Conservation (phyloP, 2,797 vertebrate genomes). For the Phalanger gymnotis region DNA sequence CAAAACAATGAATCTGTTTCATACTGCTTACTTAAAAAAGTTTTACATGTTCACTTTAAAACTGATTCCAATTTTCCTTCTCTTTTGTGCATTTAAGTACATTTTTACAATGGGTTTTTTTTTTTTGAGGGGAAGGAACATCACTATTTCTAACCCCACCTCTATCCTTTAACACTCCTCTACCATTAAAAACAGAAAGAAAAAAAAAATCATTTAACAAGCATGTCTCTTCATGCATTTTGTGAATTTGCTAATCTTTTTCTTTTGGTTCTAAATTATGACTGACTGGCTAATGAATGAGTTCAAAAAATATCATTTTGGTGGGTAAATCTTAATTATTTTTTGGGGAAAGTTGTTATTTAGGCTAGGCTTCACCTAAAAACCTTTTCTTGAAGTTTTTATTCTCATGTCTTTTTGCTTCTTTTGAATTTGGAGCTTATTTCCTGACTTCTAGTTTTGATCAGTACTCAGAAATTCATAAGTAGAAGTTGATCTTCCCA, state of each 20-base stretch:
- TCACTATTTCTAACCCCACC: background rate
- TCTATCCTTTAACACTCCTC: background rate
- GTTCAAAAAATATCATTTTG: constrained; percentile 52
- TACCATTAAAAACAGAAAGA: background rate
- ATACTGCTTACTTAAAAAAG: background rate
- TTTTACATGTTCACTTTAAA: background rate
- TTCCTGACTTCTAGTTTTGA: constrained; percentile 53
- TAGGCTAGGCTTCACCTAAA: constrained; percentile 35
- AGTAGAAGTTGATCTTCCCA: constrained; percentile 41
- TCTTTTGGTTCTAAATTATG: background rate
- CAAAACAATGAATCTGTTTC: background rate
- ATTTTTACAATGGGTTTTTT: background rate
- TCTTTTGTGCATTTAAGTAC: background rate
- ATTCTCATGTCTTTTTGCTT: background rate
- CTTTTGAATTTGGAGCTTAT: constrained; percentile 24
- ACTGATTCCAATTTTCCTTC: background rate
- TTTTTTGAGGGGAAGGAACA: background rate
- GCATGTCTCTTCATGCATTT: background rate
- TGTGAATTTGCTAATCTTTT: background rate
- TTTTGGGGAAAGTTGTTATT: constrained; percentile 8
- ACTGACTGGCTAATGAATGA: constrained; percentile 19
- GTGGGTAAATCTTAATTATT: constrained; percentile 31
- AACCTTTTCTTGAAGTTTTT: constrained; percentile 35
- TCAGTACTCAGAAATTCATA: constrained; percentile 33
- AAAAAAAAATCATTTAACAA: background rate